Base-by-base conservation (phyloP, 2,797 vertebrate genomes). In the Sebastes trivittatus region DNA sequence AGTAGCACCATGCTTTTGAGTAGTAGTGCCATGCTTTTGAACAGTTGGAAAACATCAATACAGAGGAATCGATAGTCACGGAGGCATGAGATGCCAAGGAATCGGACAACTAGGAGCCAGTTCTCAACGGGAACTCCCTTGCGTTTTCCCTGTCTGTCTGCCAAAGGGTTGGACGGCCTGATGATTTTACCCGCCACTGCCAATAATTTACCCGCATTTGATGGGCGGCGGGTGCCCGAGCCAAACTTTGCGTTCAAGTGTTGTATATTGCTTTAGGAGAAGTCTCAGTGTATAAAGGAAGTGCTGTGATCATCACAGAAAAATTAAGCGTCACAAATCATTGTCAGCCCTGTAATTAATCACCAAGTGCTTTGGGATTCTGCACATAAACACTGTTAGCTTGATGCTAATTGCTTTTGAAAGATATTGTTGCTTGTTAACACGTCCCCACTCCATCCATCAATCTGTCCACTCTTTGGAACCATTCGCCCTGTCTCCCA, bases 401-500 rank as follows among this genome's bases (percentile, higher is more conserved):
- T 70, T 87, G 82, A 89, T 85, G 78, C 80, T 81, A 88, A 88
- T 90, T 90, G 83, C 81, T 88, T 89, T 75, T 79, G 85, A 84
- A 87, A 92, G 77, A 84, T 85, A 70, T 80, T 87, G 80, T 72
- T 68, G 75, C 82, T 89, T 85, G 84, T 89, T 88, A 87, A 91
- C 82, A 87, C 73, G 75, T 81, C 66, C 52, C 68, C 61, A 30
- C 55, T 69, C 63, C 72, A 89, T 89, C 81, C 87, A 90, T 92
- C 87, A 88, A 52, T 59, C 78, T 80, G 75, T 84, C 68, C 16
- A 7, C 52, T 65, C 55, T 56, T 42, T 71, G 13, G 49, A 42
- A 65, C 34, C 11, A 18, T 59, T 79, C 10, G 14, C 23, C 25
- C 67, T 36, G 60, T 79, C 76, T 77, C 25, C 22, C 61, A 27